Conservation (phyloP, 2,888 invertebrate species). For the Parthenolecanium corni region DNA sequence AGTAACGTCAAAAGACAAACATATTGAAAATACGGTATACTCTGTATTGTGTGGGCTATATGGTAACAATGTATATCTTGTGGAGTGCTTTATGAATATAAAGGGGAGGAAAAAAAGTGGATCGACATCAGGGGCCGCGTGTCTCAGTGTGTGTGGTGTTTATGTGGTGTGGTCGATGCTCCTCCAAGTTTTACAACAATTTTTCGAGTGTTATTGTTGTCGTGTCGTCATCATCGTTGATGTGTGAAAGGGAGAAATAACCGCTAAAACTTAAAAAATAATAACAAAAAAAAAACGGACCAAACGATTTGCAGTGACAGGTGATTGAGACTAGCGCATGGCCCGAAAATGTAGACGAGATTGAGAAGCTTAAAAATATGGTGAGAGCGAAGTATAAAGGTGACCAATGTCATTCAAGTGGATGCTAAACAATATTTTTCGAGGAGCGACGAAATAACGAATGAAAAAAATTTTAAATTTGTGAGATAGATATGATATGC, state of each 20-base stretch:
- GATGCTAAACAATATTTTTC: too few species aligned
- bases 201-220: constrained; percentile 12
- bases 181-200: constrained; percentile 4
- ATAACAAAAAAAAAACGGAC: constrained; percentile 4
- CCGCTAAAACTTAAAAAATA: background rate
- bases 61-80: constrained; percentile 9
- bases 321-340: constrained; percentile 5
- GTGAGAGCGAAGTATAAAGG: too few species aligned
- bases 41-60: background rate
- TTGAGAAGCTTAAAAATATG: too few species aligned
- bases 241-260: constrained; percentile 7
- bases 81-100: constrained; percentile 21
- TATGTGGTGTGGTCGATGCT: background rate
- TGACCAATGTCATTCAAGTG: too few species aligned
- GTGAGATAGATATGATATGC: too few species aligned
- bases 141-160: constrained; percentile 1
- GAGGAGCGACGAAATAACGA: too few species aligned
- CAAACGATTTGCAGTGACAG: constrained; percentile 16
- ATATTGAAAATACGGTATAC: constrained; percentile 19
- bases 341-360: too few species aligned
- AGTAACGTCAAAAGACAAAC: constrained; percentile 20
- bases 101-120: background rate
- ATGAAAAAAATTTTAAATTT: too few species aligned
- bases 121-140: background rate
- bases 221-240: background rate